Evolutionary conservation across 1,140 invertebrate genomes (phyloP).

Genomic region (Laupala kohalensis): DNA sequence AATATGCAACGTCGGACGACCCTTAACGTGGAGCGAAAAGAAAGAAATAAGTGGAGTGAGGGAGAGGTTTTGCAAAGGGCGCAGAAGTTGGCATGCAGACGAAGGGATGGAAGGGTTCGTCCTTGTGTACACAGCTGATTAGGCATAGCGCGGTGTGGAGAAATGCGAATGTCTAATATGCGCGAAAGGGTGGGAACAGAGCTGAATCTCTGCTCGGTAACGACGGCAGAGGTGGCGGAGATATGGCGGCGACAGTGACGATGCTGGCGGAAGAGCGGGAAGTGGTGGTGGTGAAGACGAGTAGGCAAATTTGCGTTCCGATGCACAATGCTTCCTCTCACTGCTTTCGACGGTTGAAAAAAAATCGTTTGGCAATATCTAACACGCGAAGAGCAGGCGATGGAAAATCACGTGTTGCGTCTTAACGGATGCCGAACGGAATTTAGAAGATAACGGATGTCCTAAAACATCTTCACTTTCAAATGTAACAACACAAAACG

Average conservation of each 20-base stretch:
- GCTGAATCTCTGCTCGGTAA: too few species aligned
- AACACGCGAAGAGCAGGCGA: neutral
- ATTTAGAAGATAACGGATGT: too few species aligned
- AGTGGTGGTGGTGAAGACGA: neutral
- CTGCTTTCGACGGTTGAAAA: neutral
- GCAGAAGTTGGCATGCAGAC: neutral
- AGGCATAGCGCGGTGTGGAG: neutral
- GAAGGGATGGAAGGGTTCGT: neutral
- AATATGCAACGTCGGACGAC: neutral
- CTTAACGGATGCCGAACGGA: neutral
- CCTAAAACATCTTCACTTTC: too few species aligned
- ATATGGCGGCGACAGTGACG: neutral
- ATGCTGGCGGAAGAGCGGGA: too few species aligned
- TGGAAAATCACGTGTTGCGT: neutral
- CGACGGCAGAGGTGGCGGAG: neutral
- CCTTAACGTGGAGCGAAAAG: too few species aligned
- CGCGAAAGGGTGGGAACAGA: too few species aligned
- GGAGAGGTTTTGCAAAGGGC: neutral
- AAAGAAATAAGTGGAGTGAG: neutral
- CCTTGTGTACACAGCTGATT: neutral
- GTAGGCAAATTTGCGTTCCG: neutral
- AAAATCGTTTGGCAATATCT: neutral
- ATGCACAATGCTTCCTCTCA: neutral
- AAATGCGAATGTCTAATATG: neutral
- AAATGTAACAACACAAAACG: too few species aligned